phyloP scores from a whole-genome alignment of 2,797 vertebrate genomes.

The Notamacropus eugenii region DNA sequence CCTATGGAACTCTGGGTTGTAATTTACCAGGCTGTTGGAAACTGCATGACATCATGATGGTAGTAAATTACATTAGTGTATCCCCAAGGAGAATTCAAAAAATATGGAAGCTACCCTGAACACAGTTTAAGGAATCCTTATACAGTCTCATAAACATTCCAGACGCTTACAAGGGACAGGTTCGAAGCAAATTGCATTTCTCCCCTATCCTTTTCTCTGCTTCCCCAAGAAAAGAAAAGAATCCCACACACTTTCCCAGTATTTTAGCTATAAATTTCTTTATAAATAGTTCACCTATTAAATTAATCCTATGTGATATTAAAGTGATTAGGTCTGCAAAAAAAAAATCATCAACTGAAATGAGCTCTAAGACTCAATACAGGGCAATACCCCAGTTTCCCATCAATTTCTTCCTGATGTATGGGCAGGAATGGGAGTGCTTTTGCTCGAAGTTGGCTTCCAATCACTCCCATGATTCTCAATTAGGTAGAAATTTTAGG shows the following conservation, averaged over 20 bases:
- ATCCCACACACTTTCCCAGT: neutral
- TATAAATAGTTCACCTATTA: slow-evolving; percentile 48
- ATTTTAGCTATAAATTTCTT: slow-evolving; percentile 48
- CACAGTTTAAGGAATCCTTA: neutral
- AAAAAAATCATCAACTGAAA: slow-evolving; percentile 7
- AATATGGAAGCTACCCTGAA: neutral
- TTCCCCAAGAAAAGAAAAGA: slow-evolving; percentile 17
- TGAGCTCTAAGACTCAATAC: neutral
- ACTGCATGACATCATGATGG: neutral
- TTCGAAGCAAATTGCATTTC: neutral
- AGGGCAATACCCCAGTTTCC: slow-evolving; percentile 23
- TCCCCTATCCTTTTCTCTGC: slow-evolving; percentile 4
- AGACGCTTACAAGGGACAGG: neutral
- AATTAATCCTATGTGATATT: slow-evolving; percentile 43
- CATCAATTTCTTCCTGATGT: slow-evolving; percentile 13
- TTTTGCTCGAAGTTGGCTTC: slow-evolving; percentile 54
- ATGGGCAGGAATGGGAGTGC: slow-evolving; percentile 34
- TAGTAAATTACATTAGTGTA: neutral
- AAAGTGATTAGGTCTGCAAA: slow-evolving; percentile 48
- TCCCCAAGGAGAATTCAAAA: neutral
- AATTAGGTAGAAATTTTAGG: slow-evolving; percentile 74
- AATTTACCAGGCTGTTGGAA: neutral
- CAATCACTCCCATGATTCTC: slow-evolving; percentile 59
- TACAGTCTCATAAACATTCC: neutral
- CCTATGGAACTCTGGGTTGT: neutral